Conservation (phyloP, 2,888 invertebrate genomes). For the Drosophila longiperda region DNA sequence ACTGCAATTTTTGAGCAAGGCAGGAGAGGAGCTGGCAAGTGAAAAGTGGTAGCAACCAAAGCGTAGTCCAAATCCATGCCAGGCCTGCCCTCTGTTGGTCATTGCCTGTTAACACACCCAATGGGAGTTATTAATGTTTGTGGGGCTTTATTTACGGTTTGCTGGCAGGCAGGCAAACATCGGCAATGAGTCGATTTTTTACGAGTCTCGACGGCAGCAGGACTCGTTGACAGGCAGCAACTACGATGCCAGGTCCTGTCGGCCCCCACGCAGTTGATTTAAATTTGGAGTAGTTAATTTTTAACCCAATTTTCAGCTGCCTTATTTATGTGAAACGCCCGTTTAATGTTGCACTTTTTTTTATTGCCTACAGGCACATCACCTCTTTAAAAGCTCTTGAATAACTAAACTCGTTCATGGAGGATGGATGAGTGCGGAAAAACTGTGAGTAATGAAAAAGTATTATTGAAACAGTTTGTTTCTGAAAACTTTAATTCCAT, state of each 20-base stretch:
- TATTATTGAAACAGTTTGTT: neutral
- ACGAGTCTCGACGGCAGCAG: conserved; percentile 68
- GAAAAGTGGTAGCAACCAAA: conserved; percentile 33
- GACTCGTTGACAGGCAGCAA: conserved; percentile 65
- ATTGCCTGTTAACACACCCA: conserved; percentile 82
- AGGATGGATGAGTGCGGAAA: neutral
- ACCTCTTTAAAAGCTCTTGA: conserved; percentile 12
- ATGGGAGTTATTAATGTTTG: conserved; percentile 81
- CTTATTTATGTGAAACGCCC: conserved; percentile 75
- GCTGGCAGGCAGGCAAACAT: conserved; percentile 50
- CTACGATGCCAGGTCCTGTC: conserved; percentile 21
- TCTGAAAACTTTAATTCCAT: neutral
- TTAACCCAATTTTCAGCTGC: conserved; percentile 71
- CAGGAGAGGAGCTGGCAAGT: conserved; percentile 10
- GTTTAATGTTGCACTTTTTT: conserved; percentile 74
- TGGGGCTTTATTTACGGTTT: conserved; percentile 72
- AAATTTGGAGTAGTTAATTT: conserved; percentile 78
- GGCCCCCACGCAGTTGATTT: conserved; percentile 65
- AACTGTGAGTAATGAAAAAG: neutral
- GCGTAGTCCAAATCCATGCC: conserved; percentile 70
- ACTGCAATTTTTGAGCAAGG: conserved; percentile 65
- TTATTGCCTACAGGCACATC: conserved; percentile 60
- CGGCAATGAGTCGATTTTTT: conserved; percentile 71
- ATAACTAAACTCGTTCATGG: neutral
- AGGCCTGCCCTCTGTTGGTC: conserved; percentile 68